These are phyloP conservation scores for Cossypha caffra DNA, from an alignment of 2,797 vertebrate genomes.

Conservation along the genomic window DNA sequence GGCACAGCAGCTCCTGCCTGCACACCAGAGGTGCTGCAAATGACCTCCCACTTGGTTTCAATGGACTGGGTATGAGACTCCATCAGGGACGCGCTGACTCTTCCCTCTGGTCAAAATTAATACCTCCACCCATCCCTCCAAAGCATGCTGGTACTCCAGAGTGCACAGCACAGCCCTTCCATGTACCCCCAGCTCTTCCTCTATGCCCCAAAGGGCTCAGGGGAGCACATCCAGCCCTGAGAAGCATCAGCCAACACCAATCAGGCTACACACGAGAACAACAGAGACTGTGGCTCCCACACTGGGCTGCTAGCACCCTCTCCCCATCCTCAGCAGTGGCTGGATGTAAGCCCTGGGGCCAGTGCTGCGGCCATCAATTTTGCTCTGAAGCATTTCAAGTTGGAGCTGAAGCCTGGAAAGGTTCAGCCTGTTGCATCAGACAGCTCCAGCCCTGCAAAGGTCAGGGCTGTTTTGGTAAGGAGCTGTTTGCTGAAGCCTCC, in stretches of 20 bases:
- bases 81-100: fast-evolving
- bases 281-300: background rate
- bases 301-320: background rate
- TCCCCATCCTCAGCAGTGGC: background rate
- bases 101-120: background rate
- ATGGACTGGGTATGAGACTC: background rate
- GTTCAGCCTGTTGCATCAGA: slow-evolving; percentile 55
- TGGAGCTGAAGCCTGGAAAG: slow-evolving; percentile 24
- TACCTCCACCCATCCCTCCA: background rate
- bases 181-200: background rate
- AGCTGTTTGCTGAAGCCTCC: slow-evolving; percentile 2
- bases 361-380: background rate
- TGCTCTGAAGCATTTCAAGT: background rate
- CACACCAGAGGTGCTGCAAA: background rate
- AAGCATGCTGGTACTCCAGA: fast-evolving
- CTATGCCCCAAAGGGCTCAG: background rate
- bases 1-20: background rate
- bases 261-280: fast-evolving
- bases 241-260: fast-evolving
- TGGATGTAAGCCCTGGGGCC: background rate
- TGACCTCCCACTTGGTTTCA: background rate
- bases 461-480: slow-evolving; percentile 35
- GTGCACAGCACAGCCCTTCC: fast-evolving
- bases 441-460: slow-evolving; percentile 36
- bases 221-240: background rate